phyloP scores from a whole-genome alignment of 1,140 invertebrate species.

The Carcinoscorpius rotundicauda region DNA sequence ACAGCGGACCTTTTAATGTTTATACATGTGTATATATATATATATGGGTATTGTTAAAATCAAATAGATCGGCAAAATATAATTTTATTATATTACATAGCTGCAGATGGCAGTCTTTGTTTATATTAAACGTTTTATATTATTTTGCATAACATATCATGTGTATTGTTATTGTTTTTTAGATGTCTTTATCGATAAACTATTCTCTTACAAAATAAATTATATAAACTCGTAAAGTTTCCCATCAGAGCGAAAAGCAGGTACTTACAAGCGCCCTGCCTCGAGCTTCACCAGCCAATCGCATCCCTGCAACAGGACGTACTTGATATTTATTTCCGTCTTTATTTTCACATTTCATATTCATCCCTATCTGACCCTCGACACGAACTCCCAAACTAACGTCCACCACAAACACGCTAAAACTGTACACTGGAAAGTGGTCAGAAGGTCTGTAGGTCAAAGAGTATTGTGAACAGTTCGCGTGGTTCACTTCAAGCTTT shows the following conservation, averaged over 20 bases:
- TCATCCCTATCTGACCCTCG: conserved; percentile 11
- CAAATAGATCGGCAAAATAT: too few species aligned
- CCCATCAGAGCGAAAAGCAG: not conserved
- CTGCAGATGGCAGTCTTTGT: too few species aligned
- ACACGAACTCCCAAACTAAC: conserved; percentile 17
- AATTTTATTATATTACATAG: too few species aligned
- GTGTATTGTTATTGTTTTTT: too few species aligned
- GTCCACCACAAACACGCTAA: conserved; percentile 16
- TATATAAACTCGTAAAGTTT: too few species aligned
- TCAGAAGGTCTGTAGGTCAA: conserved; percentile 12
- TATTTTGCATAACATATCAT: too few species aligned
- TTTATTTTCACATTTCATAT: not conserved
- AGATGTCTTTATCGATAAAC: too few species aligned
- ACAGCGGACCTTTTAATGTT: too few species aligned
- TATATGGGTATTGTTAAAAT: too few species aligned
- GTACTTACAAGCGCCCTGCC: conserved; percentile 14
- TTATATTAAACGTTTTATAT: too few species aligned
- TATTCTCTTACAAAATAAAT: too few species aligned
- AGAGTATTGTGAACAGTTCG: conserved; percentile 11
- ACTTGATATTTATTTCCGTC: not conserved
- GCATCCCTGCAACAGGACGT: conserved; percentile 9
- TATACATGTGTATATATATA: too few species aligned
- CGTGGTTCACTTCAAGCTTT: conserved; percentile 10
- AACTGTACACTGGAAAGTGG: conserved; percentile 18
- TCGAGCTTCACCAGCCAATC: conserved; percentile 16